Conservation (phyloP, 2,888 invertebrate genomes). For the Coremacera marginata region DNA sequence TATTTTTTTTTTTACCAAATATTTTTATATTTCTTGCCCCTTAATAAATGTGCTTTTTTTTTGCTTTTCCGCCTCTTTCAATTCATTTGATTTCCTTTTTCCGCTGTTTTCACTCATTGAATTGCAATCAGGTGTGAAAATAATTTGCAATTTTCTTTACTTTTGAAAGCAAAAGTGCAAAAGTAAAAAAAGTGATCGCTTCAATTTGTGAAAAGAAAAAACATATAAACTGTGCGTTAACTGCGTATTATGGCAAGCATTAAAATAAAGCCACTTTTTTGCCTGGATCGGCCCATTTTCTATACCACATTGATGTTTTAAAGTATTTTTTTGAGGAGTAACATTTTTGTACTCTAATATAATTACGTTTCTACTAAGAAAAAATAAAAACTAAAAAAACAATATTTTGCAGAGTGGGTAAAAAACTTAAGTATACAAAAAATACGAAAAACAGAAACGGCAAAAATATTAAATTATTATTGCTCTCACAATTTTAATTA, state of each 20-base stretch:
- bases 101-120: neutral
- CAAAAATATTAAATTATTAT: slow-evolving; percentile 18
- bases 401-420: neutral
- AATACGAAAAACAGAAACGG: neutral
- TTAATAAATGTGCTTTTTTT: slow-evolving; percentile 3
- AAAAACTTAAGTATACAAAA: neutral
- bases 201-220: neutral
- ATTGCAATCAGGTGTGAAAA: slow-evolving; percentile 33
- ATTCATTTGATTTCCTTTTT: slow-evolving; percentile 17
- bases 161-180: neutral
- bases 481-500: slow-evolving; percentile 13
- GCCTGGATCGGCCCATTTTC: neutral
- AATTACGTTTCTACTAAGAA: neutral
- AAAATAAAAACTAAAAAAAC: neutral
- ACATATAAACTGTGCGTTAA: neutral
- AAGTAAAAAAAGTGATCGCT: neutral
- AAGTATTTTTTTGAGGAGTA: neutral
- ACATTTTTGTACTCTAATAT: neutral
- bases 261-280: slow-evolving; percentile 32
- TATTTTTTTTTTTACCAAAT: neutral
- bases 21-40: neutral
- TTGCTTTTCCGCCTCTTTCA: slow-evolving; percentile 13
- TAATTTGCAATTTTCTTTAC: slow-evolving; percentile 22
- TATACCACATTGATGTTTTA: neutral
- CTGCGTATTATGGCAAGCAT: neutral